phyloP scores from a whole-genome alignment of 2,888 invertebrate species.

The Rambutsinella grinnellia region DNA sequence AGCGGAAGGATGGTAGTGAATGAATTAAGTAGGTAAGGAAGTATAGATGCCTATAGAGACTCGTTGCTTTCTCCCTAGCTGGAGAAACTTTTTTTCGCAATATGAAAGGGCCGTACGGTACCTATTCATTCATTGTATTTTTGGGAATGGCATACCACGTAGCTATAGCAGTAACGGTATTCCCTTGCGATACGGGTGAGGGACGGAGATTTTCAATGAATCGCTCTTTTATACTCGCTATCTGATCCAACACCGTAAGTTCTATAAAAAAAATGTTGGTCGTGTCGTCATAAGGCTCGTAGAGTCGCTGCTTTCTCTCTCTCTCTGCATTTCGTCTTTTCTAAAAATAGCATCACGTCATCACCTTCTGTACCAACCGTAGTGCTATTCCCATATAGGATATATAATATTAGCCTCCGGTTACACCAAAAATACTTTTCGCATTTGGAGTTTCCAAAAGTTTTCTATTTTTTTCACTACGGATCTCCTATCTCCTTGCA shows the following conservation, averaged over 20 bases:
- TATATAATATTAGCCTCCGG: too few relatives aligned
- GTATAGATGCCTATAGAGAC: neutral
- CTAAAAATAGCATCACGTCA: conserved; percentile 56
- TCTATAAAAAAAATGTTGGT: conserved; percentile 39
- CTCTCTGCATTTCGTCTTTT: conserved; percentile 1
- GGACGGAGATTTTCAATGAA: conserved; percentile 52
- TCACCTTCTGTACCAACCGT: conserved; percentile 35
- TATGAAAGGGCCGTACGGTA: neutral
- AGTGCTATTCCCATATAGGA: too few relatives aligned
- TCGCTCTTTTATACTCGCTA: conserved; percentile 35
- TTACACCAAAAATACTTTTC: neutral
- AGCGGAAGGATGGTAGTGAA: neutral
- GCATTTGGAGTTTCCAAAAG: neutral
- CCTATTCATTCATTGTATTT: too few relatives aligned
- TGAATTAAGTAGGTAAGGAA: neutral
- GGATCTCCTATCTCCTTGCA: neutral
- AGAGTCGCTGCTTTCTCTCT: conserved; percentile 21
- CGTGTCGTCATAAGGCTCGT: conserved; percentile 15
- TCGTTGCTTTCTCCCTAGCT: neutral
- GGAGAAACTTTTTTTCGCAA: neutral
- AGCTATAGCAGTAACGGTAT: conserved; percentile 23
- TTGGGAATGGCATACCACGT: neutral
- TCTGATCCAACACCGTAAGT: conserved; percentile 45
- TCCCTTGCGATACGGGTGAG: conserved; percentile 40
- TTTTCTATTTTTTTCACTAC: neutral